phyloP scores from a whole-genome alignment of 1,140 invertebrate species.

The Cotesia chilonis region DNA sequence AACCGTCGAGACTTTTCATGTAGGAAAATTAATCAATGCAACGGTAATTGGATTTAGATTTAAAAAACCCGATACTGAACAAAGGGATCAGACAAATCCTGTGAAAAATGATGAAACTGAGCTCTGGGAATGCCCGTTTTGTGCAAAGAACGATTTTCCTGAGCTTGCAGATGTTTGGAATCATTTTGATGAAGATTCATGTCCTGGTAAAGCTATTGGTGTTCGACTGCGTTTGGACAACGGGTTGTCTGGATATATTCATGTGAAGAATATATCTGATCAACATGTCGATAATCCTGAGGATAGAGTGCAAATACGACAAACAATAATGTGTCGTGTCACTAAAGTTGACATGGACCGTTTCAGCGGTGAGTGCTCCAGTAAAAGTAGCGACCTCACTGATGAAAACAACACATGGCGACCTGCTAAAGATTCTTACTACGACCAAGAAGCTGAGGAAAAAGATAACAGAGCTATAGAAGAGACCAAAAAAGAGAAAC shows the following conservation, averaged over 20 bases:
- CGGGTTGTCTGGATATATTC: constrained; percentile 93
- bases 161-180: constrained; percentile 98
- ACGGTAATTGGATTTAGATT: constrained; percentile 82
- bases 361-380: constrained; percentile 94
- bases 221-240: constrained; percentile 92
- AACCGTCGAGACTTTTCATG: constrained; percentile 93
- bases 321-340: constrained; percentile 91
- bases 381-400: constrained; percentile 89
- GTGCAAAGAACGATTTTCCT: constrained; percentile 93
- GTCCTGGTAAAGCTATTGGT: constrained; percentile 94
- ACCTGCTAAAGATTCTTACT: constrained; percentile 88
- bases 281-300: constrained; percentile 92
- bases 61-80: constrained; percentile 89
- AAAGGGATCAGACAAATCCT: constrained; percentile 94
- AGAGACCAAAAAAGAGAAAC: constrained; percentile 82
- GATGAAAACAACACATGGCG: constrained; percentile 93
- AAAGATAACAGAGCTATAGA: constrained; percentile 81
- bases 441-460: constrained; percentile 88
- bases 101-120: constrained; percentile 92
- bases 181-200: constrained; percentile 95
- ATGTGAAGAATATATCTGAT: constrained; percentile 94
- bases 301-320: constrained; percentile 86
- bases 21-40: constrained; percentile 86
- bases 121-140: constrained; percentile 97
- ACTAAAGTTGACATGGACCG: constrained; percentile 95